phyloP scores from a whole-genome alignment of 2,113 vertebrate species.

The Potamarius usumacintae region DNA sequence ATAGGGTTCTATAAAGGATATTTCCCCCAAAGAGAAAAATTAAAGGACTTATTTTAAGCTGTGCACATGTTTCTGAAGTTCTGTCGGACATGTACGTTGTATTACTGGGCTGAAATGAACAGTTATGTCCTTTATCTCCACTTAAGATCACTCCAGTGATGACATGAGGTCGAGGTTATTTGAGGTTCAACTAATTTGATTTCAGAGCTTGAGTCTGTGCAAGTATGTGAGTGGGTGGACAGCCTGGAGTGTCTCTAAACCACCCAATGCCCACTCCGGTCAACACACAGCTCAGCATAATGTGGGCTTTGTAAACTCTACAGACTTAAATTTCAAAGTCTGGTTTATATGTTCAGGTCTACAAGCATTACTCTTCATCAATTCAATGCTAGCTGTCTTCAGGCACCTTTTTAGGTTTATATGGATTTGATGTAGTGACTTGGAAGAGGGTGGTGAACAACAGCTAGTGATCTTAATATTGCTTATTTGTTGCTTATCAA shows the following conservation, averaged over 20 bases:
- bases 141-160: background rate
- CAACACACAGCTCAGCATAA: background rate
- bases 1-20: background rate
- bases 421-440: background rate
- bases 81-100: background rate
- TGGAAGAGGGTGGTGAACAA: background rate
- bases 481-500: conserved; percentile 34
- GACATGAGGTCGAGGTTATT: conserved; percentile 9
- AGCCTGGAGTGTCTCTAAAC: conserved; percentile 2
- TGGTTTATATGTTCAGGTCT: background rate
- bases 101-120: background rate
- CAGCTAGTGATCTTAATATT: background rate
- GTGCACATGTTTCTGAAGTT: background rate
- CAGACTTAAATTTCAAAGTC: background rate
- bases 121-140: conserved; percentile 1
- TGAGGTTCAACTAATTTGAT: conserved; percentile 6
- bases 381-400: background rate
- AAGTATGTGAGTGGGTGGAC: background rate
- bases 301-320: background rate
- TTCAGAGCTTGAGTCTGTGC: background rate
- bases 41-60: background rate
- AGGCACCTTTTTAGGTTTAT: background rate
- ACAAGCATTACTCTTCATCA: background rate
- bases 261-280: background rate
- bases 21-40: background rate